These are phyloP conservation scores for Patella depressa DNA, from an alignment of 2,888 invertebrate species.

Conservation along the genomic window DNA sequence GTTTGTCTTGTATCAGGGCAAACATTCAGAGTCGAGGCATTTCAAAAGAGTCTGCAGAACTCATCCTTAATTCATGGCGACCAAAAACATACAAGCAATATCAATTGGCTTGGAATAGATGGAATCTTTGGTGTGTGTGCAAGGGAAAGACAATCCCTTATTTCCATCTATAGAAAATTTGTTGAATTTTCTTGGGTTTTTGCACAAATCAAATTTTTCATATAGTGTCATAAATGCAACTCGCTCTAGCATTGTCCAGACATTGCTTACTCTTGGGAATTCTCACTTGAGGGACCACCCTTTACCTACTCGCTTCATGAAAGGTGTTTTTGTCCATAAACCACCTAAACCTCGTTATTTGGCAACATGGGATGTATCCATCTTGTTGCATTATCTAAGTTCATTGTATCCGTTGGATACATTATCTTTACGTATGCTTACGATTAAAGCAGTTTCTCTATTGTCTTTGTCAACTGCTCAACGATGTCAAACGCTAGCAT, in stretches of 20 bases:
- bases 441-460: too few relatives aligned
- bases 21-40: constrained; percentile 1
- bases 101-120: constrained; percentile 6
- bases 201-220: not conserved
- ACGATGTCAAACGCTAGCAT: too few relatives aligned
- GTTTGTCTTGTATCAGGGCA: constrained; percentile 8
- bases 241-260: not conserved
- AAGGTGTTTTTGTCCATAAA: not conserved
- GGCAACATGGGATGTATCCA: not conserved
- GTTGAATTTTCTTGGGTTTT: not conserved
- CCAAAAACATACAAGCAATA: constrained; percentile 5
- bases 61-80: not conserved
- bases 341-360: not conserved
- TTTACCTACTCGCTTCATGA: constrained; percentile 1
- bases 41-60: constrained; percentile 6
- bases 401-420: not conserved
- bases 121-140: constrained; percentile 1
- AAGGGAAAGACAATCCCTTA: constrained; percentile 3
- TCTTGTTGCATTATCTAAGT: not conserved
- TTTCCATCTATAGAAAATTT: constrained; percentile 2
- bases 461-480: too few relatives aligned
- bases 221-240: not conserved
- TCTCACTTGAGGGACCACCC: not conserved
- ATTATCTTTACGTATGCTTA: not conserved
- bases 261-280: not conserved